phyloP scores from a whole-genome alignment of 2,113 vertebrate species.

The human (Homo sapiens) region DNA sequence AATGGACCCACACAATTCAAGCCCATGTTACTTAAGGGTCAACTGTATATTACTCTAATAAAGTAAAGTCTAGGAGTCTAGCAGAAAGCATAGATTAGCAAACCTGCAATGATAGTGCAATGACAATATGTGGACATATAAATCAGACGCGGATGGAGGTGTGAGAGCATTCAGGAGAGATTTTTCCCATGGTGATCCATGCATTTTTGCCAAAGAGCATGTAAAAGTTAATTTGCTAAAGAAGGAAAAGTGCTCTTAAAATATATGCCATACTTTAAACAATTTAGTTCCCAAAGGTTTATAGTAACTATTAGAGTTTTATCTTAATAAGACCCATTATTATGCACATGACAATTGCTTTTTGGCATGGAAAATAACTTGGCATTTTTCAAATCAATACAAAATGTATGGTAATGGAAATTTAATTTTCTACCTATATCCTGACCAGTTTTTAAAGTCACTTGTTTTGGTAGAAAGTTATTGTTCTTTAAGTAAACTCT shows the following conservation, averaged over 20 bases:
- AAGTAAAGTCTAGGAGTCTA: neutral
- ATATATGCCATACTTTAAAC: neutral
- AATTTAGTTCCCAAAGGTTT: neutral
- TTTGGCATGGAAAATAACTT: neutral
- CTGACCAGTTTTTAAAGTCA: neutral
- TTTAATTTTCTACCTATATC: neutral
- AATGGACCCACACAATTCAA: neutral
- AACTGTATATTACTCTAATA: neutral
- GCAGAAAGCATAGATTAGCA: neutral
- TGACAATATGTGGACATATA: neutral
- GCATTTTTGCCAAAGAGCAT: neutral
- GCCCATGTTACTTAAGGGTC: neutral
- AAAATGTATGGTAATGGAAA: neutral
- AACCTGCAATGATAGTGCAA: neutral
- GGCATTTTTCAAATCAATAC: neutral
- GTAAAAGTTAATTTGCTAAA: neutral
- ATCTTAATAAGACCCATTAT: neutral
- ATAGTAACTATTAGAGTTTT: neutral
- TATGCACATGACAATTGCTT: neutral
- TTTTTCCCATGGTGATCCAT: neutral
- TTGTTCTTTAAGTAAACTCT: neutral
- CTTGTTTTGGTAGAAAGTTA: neutral
- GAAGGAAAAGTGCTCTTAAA: neutral
- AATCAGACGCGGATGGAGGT: neutral
- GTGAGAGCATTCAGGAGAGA: neutral